phyloP scores from a whole-genome alignment of 2,113 vertebrate genomes.

The Romanogobio albipinnatus region DNA sequence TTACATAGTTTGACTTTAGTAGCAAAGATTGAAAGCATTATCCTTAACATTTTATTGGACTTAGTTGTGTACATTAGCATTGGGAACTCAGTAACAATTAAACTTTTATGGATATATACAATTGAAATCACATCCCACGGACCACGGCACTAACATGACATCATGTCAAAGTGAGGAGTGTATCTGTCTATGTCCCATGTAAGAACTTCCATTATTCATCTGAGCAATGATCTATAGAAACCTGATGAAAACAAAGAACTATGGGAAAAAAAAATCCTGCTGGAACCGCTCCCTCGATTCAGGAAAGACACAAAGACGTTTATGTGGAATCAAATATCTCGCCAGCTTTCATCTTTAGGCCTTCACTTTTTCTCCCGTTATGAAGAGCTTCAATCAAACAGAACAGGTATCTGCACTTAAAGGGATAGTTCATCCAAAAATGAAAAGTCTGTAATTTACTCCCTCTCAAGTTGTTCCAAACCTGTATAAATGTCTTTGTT shows the following conservation, averaged over 20 bases:
- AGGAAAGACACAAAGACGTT: constrained; percentile 42
- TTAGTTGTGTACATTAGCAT: background rate
- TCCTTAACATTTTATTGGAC: background rate
- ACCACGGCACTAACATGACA: background rate
- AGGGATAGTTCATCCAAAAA: background rate
- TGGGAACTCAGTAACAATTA: background rate
- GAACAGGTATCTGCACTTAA: background rate
- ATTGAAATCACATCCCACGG: background rate
- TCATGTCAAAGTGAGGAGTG: constrained; percentile 20
- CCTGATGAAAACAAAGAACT: constrained; percentile 39
- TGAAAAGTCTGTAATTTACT: too few species aligned
- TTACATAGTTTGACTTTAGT: background rate
- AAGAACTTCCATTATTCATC: constrained; percentile 24
- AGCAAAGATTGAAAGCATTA: background rate
- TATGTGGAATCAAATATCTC: constrained; percentile 48
- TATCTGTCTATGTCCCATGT: constrained; percentile 4
- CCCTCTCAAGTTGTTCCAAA: too few species aligned
- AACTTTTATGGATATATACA: background rate
- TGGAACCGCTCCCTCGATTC: constrained; percentile 49
- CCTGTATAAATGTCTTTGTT: too few species aligned
- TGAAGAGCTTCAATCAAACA: background rate
- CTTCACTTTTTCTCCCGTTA: background rate
- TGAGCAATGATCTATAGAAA: constrained; percentile 45
- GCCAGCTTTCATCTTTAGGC: constrained; percentile 19
- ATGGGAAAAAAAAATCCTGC: constrained; percentile 15